These are phyloP conservation scores for Lota lota DNA, from an alignment of 2,113 vertebrate genomes.

Conservation along the genomic window DNA sequence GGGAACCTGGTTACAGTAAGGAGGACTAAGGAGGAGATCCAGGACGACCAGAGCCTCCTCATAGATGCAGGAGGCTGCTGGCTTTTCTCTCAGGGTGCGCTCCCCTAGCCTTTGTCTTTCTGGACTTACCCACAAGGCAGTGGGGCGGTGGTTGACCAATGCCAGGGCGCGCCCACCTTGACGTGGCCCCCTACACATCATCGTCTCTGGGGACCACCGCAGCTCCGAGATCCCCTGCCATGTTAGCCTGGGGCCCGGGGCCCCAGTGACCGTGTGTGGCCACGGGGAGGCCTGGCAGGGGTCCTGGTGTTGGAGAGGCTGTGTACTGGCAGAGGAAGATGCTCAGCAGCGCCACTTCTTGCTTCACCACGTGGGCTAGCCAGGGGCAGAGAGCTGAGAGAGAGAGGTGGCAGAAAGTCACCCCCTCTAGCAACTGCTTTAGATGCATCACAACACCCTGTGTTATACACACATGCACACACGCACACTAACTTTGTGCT, in stretches of 20 bases:
- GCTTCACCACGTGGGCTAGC: neutral
- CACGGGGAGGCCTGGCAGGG: conserved; percentile 10
- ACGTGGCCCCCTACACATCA: too few species aligned
- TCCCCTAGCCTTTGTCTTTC: conserved; percentile 4
- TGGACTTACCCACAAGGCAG: neutral
- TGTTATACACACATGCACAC: too few species aligned
- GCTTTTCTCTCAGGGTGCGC: neutral
- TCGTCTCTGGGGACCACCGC: neutral
- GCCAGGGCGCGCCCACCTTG: too few species aligned
- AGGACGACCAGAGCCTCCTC: neutral
- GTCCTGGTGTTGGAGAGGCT: conserved; percentile 13
- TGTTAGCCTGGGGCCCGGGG: neutral
- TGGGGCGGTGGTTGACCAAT: too few species aligned
- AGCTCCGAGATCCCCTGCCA: conserved; percentile 4
- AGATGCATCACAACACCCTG: too few species aligned
- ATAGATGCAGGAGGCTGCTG: neutral
- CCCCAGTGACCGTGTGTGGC: conserved; percentile 1
- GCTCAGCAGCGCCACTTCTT: conserved; percentile 3
- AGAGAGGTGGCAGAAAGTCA: too few species aligned
- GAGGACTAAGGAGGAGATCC: neutral
- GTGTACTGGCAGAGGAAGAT: conserved; percentile 1
- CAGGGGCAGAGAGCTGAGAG: neutral
- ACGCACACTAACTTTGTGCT: too few species aligned
- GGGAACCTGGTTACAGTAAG: too few species aligned
- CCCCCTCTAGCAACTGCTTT: too few species aligned